These are phyloP conservation scores for pig (Sus scrofa) DNA, from an alignment of 2,113 vertebrate species.

Conservation along the genomic window DNA sequence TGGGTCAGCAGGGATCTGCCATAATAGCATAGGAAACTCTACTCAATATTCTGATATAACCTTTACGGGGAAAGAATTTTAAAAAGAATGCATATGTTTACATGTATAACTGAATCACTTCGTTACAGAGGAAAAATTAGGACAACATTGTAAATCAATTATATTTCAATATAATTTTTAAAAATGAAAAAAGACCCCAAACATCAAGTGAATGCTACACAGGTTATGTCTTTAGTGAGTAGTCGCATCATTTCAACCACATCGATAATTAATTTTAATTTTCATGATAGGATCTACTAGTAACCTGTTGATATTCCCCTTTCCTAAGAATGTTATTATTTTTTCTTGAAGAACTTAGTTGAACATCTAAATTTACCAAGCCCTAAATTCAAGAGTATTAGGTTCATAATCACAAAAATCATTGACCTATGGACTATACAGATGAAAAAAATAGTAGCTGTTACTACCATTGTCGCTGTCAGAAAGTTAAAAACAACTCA, in stretches of 20 bases:
- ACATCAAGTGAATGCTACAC: background rate
- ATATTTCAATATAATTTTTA: too few species aligned
- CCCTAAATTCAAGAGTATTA: background rate
- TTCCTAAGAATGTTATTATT: background rate
- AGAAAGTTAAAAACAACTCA: background rate
- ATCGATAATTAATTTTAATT: background rate
- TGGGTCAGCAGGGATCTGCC: too few species aligned
- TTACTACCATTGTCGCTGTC: background rate
- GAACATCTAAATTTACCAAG: background rate
- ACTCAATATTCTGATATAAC: too few species aligned
- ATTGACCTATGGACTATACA: background rate
- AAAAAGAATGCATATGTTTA: too few species aligned
- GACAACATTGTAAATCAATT: too few species aligned
- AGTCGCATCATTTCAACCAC: background rate
- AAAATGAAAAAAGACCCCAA: too few species aligned
- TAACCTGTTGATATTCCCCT: background rate
- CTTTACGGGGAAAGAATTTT: too few species aligned
- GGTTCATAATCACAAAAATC: constrained; percentile 18
- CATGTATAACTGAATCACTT: too few species aligned
- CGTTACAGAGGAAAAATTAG: too few species aligned
- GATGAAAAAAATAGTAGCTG: background rate
- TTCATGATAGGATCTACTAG: background rate
- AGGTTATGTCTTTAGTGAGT: background rate
- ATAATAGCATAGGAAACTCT: too few species aligned
- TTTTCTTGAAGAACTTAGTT: constrained; percentile 16